Conservation (phyloP, 1,140 invertebrate genomes). For the Drosophila ohnishii region DNA sequence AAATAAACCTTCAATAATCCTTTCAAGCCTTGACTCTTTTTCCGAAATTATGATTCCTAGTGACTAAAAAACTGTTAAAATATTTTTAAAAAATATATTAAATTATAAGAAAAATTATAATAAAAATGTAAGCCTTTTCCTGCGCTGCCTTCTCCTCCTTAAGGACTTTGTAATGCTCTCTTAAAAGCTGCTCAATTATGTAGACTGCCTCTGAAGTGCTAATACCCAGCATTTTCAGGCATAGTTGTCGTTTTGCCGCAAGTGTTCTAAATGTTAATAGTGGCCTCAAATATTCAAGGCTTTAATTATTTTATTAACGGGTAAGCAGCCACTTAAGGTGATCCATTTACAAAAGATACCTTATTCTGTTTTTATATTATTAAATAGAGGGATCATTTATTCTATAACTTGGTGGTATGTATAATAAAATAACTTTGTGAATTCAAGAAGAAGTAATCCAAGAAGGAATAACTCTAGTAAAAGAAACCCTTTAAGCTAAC, state of each 20-base stretch:
- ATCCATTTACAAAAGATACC: too few relatives aligned
- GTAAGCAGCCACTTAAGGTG: too few relatives aligned
- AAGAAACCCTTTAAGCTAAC: neutral
- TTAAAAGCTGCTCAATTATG: neutral
- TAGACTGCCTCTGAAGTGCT: neutral
- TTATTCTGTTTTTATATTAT: too few relatives aligned
- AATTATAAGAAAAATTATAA: too few relatives aligned
- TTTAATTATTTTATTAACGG: too few relatives aligned
- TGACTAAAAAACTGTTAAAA: neutral
- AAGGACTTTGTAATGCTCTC: neutral
- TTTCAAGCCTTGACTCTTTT: neutral
- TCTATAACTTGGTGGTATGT: too few relatives aligned
- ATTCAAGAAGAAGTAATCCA: too few relatives aligned
- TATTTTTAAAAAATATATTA: neutral
- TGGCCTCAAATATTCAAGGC: neutral
- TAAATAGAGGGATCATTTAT: neutral
- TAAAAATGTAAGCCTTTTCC: too few relatives aligned
- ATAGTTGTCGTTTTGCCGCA: neutral
- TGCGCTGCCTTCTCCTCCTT: neutral
- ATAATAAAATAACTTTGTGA: too few relatives aligned
- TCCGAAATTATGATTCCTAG: neutral
- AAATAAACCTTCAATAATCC: too few relatives aligned
- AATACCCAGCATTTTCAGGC: neutral
- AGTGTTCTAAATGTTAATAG: neutral
- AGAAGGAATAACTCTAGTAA: neutral